Percentiles rank a stretch among this genome's conserved stretches.
phyloP scores from a whole-genome alignment of 1,140 invertebrate species.

The Cylas formicarius region DNA sequence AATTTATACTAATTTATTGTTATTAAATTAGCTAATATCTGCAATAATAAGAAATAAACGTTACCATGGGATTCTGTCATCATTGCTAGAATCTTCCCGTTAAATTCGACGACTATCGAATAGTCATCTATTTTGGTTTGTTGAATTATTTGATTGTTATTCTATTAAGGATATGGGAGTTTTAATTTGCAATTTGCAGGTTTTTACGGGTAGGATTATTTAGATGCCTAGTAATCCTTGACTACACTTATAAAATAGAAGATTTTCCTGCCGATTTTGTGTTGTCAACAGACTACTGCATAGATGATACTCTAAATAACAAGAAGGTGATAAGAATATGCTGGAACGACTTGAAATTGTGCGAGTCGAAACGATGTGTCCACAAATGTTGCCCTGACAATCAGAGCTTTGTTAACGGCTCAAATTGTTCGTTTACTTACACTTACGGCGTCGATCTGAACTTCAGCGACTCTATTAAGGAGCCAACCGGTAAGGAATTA shows the following conservation, averaged over 20 bases:
- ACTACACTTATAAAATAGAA: slow-evolving; percentile 8
- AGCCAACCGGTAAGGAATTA: slow-evolving; percentile 6
- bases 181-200: no score
- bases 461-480: slow-evolving; percentile 7
- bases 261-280: not conserved
- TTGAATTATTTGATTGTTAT: no score
- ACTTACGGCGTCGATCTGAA: slow-evolving; percentile 22
- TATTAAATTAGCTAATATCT: no score
- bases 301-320: slow-evolving; percentile 15
- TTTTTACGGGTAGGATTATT: slow-evolving; percentile 16
- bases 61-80: no score
- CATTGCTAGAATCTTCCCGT: no score
- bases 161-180: no score
- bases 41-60: no score
- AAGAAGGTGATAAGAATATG: slow-evolving; percentile 19
- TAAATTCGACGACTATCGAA: no score
- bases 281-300: slow-evolving; percentile 18
- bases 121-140: no score
- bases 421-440: slow-evolving; percentile 21
- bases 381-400: slow-evolving; percentile 34
- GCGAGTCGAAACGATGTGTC: slow-evolving; percentile 23
- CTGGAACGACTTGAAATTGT: slow-evolving; percentile 17
- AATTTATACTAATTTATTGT: no score
- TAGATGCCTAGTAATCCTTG: slow-evolving; percentile 13
- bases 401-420: slow-evolving; percentile 26